Evolutionary conservation across 2,888 invertebrate genomes (phyloP), one percentile per base, ranked within the genome.

Genomic region (Nomada hirtipes): DNA sequence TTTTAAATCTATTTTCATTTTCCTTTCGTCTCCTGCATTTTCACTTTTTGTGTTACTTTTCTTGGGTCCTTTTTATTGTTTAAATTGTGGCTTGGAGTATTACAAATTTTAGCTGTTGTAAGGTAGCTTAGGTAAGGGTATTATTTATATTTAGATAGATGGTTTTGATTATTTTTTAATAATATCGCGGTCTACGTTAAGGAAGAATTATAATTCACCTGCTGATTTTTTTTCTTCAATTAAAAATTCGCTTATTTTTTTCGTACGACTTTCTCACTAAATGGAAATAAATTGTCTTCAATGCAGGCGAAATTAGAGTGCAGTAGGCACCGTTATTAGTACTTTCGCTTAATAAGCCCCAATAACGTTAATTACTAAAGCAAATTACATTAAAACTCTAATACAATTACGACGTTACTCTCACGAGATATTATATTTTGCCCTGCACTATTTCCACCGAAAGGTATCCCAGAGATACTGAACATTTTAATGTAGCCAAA

Each of bases 321-420:
- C 36, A 20, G 23, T 44, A 29, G 65, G 47, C 61, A 13, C 60
- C 60, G 44, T 53, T 53, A 53, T 76, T 67, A 61, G 60, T 76
- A 53, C 67, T 42, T 42, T 50, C 60, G 60, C 36, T 78, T 78
- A 78, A 78, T 76, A 67, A 78, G 67, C 67, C 23, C 67, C 76
- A 61, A 68, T 76, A 53, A 78, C 67, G 61, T 78, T 78, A 68
- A 78, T 78, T 76, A 47, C 61, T n/a, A 36, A 23, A 23, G 76
- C 68, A 76, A 76, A 78, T 78, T 68, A 26, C 55, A 20, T 68
- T 64, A 64, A 64, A 64, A 55, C 64, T 61, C 53, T 61, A 67
- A 76, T 61, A 63, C 47, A 67, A 78, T 75, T 78, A 67, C 72
- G 36, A 50, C 76, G 65, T 47, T 60, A 61, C 67, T 44, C 53